phyloP scores from a whole-genome alignment of 2,888 invertebrate species.

The Papilio demoleus region DNA sequence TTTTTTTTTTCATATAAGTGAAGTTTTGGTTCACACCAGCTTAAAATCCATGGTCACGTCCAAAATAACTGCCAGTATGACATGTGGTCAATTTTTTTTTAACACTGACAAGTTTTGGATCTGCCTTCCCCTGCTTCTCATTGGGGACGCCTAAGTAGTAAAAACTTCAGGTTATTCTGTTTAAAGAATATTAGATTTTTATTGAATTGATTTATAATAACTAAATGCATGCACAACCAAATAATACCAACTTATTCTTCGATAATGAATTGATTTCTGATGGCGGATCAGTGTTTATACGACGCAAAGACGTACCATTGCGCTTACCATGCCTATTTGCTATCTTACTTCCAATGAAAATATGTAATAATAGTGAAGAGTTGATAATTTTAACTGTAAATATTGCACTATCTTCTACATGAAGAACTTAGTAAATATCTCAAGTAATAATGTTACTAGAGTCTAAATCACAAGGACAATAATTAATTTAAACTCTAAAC shows the following conservation, averaged over 20 bases:
- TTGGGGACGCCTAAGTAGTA: no score
- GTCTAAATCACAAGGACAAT: no score
- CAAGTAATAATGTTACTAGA: no score
- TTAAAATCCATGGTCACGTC: no score
- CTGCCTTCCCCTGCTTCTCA: no score
- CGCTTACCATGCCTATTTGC: conserved; percentile 3
- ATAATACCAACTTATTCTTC: background rate
- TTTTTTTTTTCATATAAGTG: no score
- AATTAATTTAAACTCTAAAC: no score
- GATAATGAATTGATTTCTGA: background rate
- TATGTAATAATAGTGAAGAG: conserved; percentile 16
- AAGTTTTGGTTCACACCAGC: no score
- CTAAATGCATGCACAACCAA: background rate
- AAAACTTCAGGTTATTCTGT: background rate
- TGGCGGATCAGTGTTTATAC: conserved; percentile 5
- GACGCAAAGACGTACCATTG: background rate
- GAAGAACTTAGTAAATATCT: background rate
- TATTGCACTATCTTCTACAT: conserved; percentile 13
- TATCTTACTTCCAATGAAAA: conserved; percentile 21
- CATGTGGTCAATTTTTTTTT: no score
- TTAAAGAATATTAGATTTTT: background rate
- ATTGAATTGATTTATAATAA: background rate
- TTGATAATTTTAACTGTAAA: conserved; percentile 22
- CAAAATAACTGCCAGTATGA: no score
- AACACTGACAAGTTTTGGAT: no score